Evolutionary conservation across 1,140 invertebrate genomes (phyloP).

Genomic region (Bradysia coprophila): DNA sequence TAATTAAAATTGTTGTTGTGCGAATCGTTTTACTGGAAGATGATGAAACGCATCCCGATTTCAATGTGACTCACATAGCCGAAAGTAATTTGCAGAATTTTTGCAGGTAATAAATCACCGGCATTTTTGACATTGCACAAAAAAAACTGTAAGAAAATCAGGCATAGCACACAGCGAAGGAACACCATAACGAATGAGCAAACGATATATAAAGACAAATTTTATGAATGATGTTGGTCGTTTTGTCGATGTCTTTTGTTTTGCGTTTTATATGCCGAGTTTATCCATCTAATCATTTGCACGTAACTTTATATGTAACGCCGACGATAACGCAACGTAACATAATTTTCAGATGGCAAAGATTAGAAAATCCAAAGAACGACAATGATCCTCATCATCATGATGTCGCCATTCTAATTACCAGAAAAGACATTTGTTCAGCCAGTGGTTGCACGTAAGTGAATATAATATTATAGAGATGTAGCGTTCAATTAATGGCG

Average conservation of each 20-base stretch:
- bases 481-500: neutral
- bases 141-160: neutral
- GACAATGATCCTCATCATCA: conserved; percentile 78
- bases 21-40: conserved; percentile 61
- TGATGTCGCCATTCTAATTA: conserved; percentile 81
- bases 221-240: too few relatives aligned
- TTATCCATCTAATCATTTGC: too few relatives aligned
- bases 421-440: conserved; percentile 74
- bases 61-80: conserved; percentile 62
- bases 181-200: too few relatives aligned
- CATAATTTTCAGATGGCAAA: conserved; percentile 48
- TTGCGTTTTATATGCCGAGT: neutral
- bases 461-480: neutral
- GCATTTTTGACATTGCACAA: neutral
- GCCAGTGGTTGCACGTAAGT: conserved; percentile 23
- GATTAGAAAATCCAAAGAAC: conserved; percentile 49
- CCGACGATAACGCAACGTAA: too few relatives aligned
- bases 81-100: conserved; percentile 68
- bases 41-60: conserved; percentile 39
- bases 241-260: too few relatives aligned
- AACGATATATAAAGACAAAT: too few relatives aligned
- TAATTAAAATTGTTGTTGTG: conserved; percentile 73
- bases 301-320: too few relatives aligned
- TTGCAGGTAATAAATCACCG: conserved; percentile 30
- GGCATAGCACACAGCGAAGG: neutral